Evolutionary conservation across 2,113 vertebrate genomes (phyloP).

Genomic region (Thinocorus orbignyianus): DNA sequence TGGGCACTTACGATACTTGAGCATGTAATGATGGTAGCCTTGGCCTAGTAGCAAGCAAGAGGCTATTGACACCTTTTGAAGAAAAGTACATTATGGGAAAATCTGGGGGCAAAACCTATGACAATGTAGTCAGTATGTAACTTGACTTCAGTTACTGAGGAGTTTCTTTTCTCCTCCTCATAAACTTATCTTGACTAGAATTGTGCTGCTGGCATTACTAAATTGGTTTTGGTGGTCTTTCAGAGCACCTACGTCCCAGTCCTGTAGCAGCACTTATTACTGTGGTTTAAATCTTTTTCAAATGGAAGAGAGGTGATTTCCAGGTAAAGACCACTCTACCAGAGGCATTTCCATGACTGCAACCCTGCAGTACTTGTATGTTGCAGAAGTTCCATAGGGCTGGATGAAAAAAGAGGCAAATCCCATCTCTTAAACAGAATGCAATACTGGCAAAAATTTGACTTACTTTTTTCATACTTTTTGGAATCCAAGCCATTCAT

Average conservation of each 20-base stretch:
- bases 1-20: background rate
- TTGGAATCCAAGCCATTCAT: background rate
- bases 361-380: background rate
- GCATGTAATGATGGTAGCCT: background rate
- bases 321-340: background rate
- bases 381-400: background rate
- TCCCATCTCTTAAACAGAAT: background rate
- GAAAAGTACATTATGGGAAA: background rate
- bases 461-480: background rate
- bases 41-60: background rate
- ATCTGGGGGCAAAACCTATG: background rate
- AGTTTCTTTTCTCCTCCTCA: background rate
- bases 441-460: background rate
- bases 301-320: background rate
- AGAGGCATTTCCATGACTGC: background rate
- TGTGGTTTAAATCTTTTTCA: background rate
- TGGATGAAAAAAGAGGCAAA: background rate
- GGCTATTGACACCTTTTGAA: background rate
- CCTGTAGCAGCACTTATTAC: background rate
- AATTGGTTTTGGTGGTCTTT: background rate
- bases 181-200: background rate
- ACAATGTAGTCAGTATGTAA: background rate
- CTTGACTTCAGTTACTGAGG: background rate
- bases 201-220: background rate
- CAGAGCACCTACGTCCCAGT: accelerated